Base-by-base conservation (phyloP, 1,140 invertebrate genomes). In the Drosophila suzukii region DNA sequence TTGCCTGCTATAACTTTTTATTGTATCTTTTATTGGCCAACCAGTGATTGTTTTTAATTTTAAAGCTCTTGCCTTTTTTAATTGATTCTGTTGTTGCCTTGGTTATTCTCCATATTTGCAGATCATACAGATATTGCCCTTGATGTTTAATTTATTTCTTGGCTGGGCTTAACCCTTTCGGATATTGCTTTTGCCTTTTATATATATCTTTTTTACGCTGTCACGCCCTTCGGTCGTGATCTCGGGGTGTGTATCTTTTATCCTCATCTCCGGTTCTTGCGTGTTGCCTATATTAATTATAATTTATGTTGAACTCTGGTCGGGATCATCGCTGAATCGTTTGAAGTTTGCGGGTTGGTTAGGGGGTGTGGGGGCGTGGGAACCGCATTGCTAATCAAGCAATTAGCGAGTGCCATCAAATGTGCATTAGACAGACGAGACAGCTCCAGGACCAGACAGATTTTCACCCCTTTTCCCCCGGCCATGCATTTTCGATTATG, bases 341-440 rank as follows among this genome's bases (percentile, higher is more conserved):
- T 58, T 75, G 32, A 62, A 81, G 76, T 72, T 36, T 7, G 47
- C n/a, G 47, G 60, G n/a, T n/a, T 10, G 59, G 59, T 54, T 58
- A 51, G 82, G 51, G 75, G 20, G 49, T 17, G 50, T 39, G 24
- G 73, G 39, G 78, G 84, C 83, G 84, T 80, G 83, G 63, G 84
- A 89, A 75, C 73, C 79, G 67, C 58, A 83, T 77, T 79, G 84
- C 56, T 75, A 88, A 88, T 88, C 79, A 89, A 89, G 83, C 83
- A 88, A 88, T 88, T 86, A 89, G 83, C 79, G 84, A 80, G 75
- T 82, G 80, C 79, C 83, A 88, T 88, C 84, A 88, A 88, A 88
- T 83, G 84, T 77, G 84, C 83, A 88, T 86, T 88, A 88, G 79
- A 58, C 70, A 65, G 77, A 36, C 73, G 39, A 56, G 49, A 59